Percentiles rank a stretch among this genome's conserved stretches.
phyloP scores from a whole-genome alignment of 1,140 invertebrate species.

The Sweltsa coloradensis region DNA sequence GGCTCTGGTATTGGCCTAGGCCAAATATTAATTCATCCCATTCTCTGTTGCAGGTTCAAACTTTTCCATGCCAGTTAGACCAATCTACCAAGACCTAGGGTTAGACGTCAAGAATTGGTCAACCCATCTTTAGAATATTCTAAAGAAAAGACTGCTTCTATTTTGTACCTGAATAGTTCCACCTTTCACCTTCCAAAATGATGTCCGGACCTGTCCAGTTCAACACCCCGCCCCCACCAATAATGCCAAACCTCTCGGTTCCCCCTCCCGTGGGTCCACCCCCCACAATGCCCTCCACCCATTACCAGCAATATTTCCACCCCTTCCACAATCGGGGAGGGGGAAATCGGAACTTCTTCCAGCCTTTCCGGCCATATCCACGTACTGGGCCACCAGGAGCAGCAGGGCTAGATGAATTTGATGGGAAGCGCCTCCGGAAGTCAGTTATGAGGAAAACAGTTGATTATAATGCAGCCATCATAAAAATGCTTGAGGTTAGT shows the following conservation, averaged over 20 bases:
- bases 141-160: too few relatives aligned
- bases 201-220: slow-evolving; percentile 31
- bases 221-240: slow-evolving; percentile 28
- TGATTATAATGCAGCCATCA: slow-evolving; percentile 94
- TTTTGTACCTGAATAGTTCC: too few relatives aligned
- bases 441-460: slow-evolving; percentile 96
- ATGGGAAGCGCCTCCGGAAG: slow-evolving; percentile 90
- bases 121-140: too few relatives aligned
- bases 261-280: slow-evolving; percentile 30
- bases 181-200: too few relatives aligned
- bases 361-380: slow-evolving; percentile 35
- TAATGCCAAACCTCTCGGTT: slow-evolving; percentile 34
- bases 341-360: slow-evolving; percentile 30
- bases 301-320: slow-evolving; percentile 30
- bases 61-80: too few relatives aligned
- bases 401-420: slow-evolving; percentile 64
- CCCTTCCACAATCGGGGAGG: slow-evolving; percentile 30
- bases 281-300: slow-evolving; percentile 28
- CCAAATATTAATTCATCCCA: too few relatives aligned
- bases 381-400: slow-evolving; percentile 22
- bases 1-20: too few relatives aligned
- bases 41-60: too few relatives aligned
- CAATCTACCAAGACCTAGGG: too few relatives aligned
- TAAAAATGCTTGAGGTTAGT: slow-evolving; percentile 75
- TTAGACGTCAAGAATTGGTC: too few relatives aligned